These are phyloP conservation scores for Eurystomus glaucurus DNA, from an alignment of 2,797 vertebrate genomes.

Conservation along the genomic window DNA sequence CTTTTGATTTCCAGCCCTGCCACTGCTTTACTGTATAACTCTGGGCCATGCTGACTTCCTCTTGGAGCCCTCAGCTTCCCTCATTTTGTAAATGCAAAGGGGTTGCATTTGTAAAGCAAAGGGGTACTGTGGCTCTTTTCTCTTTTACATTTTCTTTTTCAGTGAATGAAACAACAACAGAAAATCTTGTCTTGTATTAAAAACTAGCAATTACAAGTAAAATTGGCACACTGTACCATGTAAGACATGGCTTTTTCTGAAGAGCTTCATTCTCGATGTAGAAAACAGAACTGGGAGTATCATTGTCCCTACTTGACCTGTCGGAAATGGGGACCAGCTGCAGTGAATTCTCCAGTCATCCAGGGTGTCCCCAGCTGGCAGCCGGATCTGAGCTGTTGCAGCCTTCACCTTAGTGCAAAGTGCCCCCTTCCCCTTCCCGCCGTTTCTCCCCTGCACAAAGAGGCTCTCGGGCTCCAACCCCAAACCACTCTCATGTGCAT, in stretches of 20 bases:
- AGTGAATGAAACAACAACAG: background rate
- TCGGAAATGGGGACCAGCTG: slow-evolving; percentile 20
- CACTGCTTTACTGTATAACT: background rate
- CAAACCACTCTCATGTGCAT: accelerated
- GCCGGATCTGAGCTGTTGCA: background rate
- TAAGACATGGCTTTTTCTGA: background rate
- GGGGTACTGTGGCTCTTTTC: background rate
- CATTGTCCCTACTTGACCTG: slow-evolving; percentile 40
- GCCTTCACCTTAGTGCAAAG: background rate
- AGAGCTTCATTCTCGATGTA: background rate
- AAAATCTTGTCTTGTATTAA: background rate
- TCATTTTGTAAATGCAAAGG: background rate
- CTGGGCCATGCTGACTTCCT: background rate
- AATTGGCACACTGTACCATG: background rate
- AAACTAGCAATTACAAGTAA: background rate
- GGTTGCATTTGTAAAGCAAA: background rate
- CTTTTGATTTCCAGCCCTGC: background rate
- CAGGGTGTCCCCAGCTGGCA: slow-evolving; percentile 41
- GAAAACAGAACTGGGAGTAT: background rate
- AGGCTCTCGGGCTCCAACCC: accelerated
- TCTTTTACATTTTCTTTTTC: background rate
- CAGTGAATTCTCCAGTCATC: background rate
- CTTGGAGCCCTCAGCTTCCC: background rate
- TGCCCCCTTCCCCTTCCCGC: background rate
- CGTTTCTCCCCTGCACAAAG: background rate